phyloP scores from a whole-genome alignment of 2,113 vertebrate genomes.

The Felis chaus region DNA sequence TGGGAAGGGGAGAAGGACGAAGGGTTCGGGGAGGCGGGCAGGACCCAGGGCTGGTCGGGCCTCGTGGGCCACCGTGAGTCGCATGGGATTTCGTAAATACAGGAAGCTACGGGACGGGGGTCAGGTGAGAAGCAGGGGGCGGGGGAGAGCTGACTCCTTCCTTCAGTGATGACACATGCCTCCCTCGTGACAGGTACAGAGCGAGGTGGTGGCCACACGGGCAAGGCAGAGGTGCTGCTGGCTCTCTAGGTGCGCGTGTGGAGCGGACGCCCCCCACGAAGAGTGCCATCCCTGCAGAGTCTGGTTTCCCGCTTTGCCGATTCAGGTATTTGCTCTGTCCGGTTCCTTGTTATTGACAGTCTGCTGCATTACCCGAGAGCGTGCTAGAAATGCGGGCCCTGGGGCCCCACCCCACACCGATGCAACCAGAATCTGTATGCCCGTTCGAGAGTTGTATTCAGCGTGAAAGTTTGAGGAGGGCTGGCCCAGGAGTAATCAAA shows the following conservation, averaged over 20 bases:
- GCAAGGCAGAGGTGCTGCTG: background rate
- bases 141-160: background rate
- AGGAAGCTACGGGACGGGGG: background rate
- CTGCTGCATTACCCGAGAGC: fast-evolving
- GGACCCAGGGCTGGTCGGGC: background rate
- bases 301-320: background rate
- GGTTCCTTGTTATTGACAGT: background rate
- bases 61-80: background rate
- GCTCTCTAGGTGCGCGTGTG: background rate
- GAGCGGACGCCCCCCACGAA: background rate
- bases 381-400: background rate
- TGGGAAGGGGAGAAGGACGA: background rate
- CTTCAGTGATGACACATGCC: background rate
- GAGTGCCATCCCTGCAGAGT: background rate
- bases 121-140: background rate
- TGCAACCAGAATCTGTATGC: background rate
- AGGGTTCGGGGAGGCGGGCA: background rate
- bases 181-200: background rate
- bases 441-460: background rate
- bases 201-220: background rate
- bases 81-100: fast-evolving
- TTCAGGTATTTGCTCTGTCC: background rate
- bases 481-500: background rate
- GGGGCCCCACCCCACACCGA: fast-evolving
- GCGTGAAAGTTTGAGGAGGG: background rate